Conservation (phyloP, 2,888 invertebrate genomes). For the Pristionchus fissidentatus region DNA sequence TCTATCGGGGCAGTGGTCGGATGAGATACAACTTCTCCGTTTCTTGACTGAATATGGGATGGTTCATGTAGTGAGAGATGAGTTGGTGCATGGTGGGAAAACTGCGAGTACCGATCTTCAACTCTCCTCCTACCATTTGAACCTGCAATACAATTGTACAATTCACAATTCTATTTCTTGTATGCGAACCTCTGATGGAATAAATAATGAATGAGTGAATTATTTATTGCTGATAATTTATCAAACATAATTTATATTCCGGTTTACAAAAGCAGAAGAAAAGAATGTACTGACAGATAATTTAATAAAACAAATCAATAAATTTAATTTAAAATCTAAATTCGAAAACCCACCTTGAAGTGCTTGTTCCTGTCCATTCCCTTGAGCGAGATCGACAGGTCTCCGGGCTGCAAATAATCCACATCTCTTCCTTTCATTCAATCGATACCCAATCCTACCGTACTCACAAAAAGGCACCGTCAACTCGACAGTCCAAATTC, state of each 20-base stretch:
- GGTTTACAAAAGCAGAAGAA: no score
- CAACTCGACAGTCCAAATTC: neutral
- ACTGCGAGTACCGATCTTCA: conserved; percentile 92
- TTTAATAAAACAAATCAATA: neutral
- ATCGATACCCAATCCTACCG: neutral
- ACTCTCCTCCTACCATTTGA: conserved; percentile 81
- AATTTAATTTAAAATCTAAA: neutral
- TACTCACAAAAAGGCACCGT: neutral
- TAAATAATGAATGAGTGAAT: no score
- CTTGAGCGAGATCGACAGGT: conserved; percentile 96
- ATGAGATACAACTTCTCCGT: conserved; percentile 97
- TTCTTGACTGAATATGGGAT: conserved; percentile 97
- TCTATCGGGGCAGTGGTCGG: conserved; percentile 83
- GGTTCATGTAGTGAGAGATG: conserved; percentile 97
- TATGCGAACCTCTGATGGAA: no score
- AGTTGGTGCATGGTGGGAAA: conserved; percentile 95
- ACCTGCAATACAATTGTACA: no score
- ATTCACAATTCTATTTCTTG: no score
- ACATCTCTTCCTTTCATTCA: neutral
- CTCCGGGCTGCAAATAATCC: conserved; percentile 86
- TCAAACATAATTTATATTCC: no score
- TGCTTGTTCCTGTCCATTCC: conserved; percentile 98
- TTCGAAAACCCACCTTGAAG: conserved; percentile 81
- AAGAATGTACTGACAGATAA: no score
- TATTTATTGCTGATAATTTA: no score